A percentile compares a stretch with the other conserved stretches of the same genome.
phyloP scores from a whole-genome alignment of 2,888 invertebrate genomes.

The Pachliopta kotzebuea region DNA sequence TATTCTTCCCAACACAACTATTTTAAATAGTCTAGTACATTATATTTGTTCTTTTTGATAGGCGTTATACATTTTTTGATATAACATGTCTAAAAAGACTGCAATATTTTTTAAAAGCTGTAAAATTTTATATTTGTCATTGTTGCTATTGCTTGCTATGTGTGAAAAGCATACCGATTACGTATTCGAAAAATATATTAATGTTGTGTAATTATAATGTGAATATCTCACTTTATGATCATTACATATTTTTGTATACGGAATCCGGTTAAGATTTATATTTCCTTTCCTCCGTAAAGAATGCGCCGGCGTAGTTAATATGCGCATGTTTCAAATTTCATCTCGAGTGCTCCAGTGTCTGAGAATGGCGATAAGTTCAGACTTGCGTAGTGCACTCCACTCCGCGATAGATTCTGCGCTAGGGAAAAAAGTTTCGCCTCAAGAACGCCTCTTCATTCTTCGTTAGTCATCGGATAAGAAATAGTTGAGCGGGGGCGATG shows the following conservation, averaged over 20 bases:
- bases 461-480: conserved; percentile 27
- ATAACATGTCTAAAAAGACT: too few species aligned
- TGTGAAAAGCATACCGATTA: too few species aligned
- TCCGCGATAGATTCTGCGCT: conserved; percentile 11
- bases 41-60: too few species aligned
- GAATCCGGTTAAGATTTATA: neutral
- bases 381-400: conserved; percentile 10
- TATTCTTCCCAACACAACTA: too few species aligned
- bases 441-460: conserved; percentile 25
- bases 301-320: conserved; percentile 19
- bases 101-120: too few species aligned
- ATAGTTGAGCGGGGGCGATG: conserved; percentile 28
- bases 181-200: too few species aligned
- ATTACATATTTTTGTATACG: neutral
- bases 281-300: conserved; percentile 9
- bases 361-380: conserved; percentile 18
- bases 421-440: conserved; percentile 20
- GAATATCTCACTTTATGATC: too few species aligned
- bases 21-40: too few species aligned
- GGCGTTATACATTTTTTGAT: too few species aligned
- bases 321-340: conserved; percentile 27
- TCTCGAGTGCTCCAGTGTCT: conserved; percentile 23
- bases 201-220: too few species aligned
- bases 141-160: too few species aligned
- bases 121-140: too few species aligned